phyloP scores from a whole-genome alignment of 2,797 vertebrate genomes.

The Argentina silus region DNA sequence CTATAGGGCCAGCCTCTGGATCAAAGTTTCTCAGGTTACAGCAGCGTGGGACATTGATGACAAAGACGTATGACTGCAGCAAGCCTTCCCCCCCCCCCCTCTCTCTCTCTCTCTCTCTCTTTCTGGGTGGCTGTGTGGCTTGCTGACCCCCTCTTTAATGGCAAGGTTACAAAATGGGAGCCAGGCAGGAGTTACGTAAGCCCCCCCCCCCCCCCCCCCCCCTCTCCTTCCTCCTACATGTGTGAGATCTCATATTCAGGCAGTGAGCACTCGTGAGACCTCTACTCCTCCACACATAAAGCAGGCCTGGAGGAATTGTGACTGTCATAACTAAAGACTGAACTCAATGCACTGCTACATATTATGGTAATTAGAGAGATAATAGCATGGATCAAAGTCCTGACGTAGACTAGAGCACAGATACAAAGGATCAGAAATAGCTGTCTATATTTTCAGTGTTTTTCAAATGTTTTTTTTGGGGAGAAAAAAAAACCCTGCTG shows the following conservation, averaged over 20 bases:
- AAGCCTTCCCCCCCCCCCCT: not conserved
- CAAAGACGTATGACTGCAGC: slow-evolving; percentile 14
- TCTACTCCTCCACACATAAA: not conserved
- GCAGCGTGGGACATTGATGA: slow-evolving; percentile 23
- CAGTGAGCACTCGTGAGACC: slow-evolving; percentile 17
- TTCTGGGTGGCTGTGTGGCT: slow-evolving; percentile 30
- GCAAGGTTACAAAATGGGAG: slow-evolving; percentile 16
- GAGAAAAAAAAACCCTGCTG: too few species aligned
- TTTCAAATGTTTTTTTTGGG: not conserved
- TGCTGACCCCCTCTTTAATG: slow-evolving; percentile 4
- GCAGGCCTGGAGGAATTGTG: not conserved
- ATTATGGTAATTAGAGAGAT: not conserved
- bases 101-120: slow-evolving; percentile 1
- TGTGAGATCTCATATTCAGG: slow-evolving; percentile 10
- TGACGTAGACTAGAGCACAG: not conserved
- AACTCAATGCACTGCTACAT: not conserved
- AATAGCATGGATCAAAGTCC: not conserved
- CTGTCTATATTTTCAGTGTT: not conserved
- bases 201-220: not conserved
- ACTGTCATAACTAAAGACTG: not conserved
- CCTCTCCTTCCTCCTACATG: not conserved
- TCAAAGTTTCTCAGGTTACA: slow-evolving; percentile 32
- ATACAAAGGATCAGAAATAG: not conserved
- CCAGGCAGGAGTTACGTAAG: slow-evolving; percentile 28
- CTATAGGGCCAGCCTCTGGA: slow-evolving; percentile 6